Conservation (phyloP, 2,797 vertebrate species). For the Varecia variegata region DNA sequence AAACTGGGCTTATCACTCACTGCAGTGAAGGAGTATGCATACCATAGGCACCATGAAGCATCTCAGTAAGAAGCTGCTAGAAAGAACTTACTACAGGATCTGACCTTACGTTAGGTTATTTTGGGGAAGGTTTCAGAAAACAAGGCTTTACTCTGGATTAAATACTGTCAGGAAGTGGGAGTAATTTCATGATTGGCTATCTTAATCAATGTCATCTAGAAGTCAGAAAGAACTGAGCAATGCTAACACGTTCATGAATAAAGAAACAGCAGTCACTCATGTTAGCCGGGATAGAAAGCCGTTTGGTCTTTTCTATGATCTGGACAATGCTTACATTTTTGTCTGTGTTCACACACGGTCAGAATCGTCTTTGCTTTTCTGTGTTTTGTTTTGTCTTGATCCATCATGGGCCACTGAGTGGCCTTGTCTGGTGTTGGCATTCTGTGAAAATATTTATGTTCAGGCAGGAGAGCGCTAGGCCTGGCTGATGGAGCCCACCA, state of each 20-base stretch:
- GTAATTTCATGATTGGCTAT: neutral
- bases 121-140: neutral
- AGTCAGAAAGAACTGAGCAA: neutral
- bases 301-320: neutral
- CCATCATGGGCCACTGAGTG: neutral
- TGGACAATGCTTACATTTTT: neutral
- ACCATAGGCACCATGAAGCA: fast-evolving
- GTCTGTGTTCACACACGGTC: neutral
- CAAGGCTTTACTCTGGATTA: neutral
- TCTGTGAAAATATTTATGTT: neutral
- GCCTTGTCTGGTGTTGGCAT: neutral
- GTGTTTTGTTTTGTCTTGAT: neutral
- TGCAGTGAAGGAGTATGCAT: neutral
- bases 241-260: neutral
- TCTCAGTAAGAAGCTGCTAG: neutral
- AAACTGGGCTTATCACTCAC: neutral
- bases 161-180: neutral
- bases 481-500: neutral
- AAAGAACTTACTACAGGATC: neutral
- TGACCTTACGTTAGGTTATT: neutral
- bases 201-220: neutral
- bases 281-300: neutral
- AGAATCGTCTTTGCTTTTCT: neutral
- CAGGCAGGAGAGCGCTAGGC: neutral
- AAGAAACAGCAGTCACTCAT: neutral